phyloP scores from a whole-genome alignment of 2,113 vertebrate genomes.

The Heterochromis multidens region DNA sequence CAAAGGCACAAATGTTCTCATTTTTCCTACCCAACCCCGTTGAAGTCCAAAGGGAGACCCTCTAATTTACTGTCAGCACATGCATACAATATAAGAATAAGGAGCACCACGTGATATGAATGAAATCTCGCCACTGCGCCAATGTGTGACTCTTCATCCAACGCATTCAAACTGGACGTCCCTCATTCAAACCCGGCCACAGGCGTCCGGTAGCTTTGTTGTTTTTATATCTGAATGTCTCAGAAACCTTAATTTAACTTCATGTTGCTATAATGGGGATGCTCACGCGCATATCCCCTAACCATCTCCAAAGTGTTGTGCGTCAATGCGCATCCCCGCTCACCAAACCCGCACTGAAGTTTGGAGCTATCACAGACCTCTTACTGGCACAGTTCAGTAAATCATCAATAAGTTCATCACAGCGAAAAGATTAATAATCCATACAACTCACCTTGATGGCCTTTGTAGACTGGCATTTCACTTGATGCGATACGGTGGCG shows the following conservation, averaged over 20 bases:
- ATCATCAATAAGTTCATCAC: not conserved
- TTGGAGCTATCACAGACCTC: not conserved
- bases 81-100: conserved; percentile 1
- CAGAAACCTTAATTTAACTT: not conserved
- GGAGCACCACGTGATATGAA: conserved; percentile 59
- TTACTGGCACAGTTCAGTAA: not conserved
- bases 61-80: not conserved
- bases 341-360: conserved; percentile 27
- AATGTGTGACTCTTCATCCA: conserved; percentile 8
- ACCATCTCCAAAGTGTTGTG: conserved; percentile 27
- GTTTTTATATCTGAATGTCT: not conserved
- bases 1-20: not conserved
- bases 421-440: not conserved
- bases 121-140: conserved; percentile 62
- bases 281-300: not conserved
- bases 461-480: conserved; percentile 83
- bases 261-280: not conserved
- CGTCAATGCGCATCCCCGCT: conserved; percentile 49
- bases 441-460: conserved; percentile 79
- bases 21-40: not conserved
- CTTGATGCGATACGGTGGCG: conserved; percentile 86
- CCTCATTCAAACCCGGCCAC: not conserved
- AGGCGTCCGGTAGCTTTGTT: not conserved
- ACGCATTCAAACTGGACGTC: not conserved
- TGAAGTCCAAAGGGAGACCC: not conserved